Conservation (phyloP, 2,888 invertebrate genomes). For the Drosophila cracens region DNA sequence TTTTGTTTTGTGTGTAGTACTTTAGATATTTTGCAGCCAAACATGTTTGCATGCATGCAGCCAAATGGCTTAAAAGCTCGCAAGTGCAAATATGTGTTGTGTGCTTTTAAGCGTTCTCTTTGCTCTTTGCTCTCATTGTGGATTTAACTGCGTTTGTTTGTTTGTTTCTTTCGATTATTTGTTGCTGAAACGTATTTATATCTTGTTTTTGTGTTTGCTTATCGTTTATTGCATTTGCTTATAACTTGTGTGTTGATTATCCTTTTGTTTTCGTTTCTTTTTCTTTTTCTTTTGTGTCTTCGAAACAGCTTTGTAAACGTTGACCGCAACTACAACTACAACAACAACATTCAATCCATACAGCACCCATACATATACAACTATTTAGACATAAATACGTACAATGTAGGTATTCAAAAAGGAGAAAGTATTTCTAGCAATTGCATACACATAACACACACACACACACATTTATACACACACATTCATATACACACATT, state of each 20-base stretch:
- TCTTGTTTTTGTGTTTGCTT: conserved; percentile 32
- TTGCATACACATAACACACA: neutral
- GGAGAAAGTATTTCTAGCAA: conserved; percentile 14
- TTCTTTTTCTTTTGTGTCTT: conserved; percentile 54
- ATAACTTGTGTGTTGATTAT: conserved; percentile 46
- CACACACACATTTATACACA: neutral
- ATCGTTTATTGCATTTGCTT: conserved; percentile 33
- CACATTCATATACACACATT: neutral
- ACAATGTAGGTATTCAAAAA: conserved; percentile 35
- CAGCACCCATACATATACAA: conserved; percentile 19
- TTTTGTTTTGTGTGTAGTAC: neutral
- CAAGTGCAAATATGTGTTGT: conserved; percentile 39
- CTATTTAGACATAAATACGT: conserved; percentile 10
- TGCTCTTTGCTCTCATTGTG: neutral
- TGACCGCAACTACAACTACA: conserved; percentile 40
- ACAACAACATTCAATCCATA: conserved; percentile 20
- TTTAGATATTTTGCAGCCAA: conserved; percentile 15
- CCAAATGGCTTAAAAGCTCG: conserved; percentile 32
- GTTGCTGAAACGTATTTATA: conserved; percentile 22
- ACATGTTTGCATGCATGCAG: conserved; percentile 7
- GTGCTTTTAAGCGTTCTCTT: conserved; percentile 33
- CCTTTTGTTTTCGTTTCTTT: conserved; percentile 50
- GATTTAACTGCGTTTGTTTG: conserved; percentile 3
- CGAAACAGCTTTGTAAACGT: conserved; percentile 72
- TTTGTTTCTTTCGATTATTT: conserved; percentile 11